Evolutionary conservation across 2,113 vertebrate genomes (phyloP), one percentile per base, ranked within the genome.

Genomic region (Carassius auratus): DNA sequence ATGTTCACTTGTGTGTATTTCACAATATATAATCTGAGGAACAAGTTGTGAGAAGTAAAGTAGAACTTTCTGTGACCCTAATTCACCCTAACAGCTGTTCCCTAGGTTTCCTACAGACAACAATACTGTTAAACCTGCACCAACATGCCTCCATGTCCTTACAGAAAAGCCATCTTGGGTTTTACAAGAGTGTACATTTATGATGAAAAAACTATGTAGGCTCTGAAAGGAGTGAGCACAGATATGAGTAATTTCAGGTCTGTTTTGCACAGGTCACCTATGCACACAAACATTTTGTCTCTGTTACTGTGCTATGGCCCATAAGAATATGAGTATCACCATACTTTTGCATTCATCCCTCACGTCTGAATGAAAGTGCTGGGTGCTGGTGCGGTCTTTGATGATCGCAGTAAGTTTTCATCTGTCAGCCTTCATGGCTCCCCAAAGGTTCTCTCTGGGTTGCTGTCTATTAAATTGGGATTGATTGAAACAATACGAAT

Each of bases 391-490:
- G 3, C 55, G 21, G 71, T 38, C 71, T 86, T 93, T 94, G 93
- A 95, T 92, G 91, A 90, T 86, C 84, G 91, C 91, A 91, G 88
- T 92, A 91, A 92, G 92, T 94, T 93, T 91, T 95, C 92, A 95
- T 93, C 93, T 94, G 93, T 93, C 94, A 94, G 92, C 90, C 91
- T 91, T 91, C 92, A 91, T 87, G 90, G 88, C 91, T 92, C 93
- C 94, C 94, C 83, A 90, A 93, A 93, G 94, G 91, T 91, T 92
- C 90, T 93, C 91, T 94, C 92, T 92, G 90, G 93, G 92, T 85
- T 84, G 69, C 84, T 90, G 92, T 92, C 92, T 94, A 92, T 93
- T 94, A 94, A 95, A 94, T 94, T 93, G 92, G 92, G 92, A 94
- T 92, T 93, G 94, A 95, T 94, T 87, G 89, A 91, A 90, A 93